Conservation (phyloP, 2,113 vertebrate genomes). For the Dascyllus trimaculatus region DNA sequence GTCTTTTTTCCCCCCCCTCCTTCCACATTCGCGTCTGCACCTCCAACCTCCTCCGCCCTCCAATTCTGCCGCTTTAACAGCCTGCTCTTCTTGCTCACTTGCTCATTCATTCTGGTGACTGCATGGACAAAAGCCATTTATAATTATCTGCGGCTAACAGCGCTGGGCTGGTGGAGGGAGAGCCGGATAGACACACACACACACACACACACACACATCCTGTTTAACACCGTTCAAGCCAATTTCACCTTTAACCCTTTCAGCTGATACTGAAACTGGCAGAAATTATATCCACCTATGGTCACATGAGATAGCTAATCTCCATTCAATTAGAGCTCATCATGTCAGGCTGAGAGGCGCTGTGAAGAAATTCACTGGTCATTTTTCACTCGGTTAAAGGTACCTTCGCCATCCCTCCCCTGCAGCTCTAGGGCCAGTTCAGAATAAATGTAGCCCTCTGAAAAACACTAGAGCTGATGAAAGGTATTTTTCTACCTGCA, state of each 20-base stretch:
- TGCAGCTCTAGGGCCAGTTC: background rate
- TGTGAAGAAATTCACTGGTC: background rate
- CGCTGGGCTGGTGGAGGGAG: background rate
- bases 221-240: conserved; percentile 9
- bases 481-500: too few species aligned
- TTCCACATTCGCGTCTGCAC: background rate
- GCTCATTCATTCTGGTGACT: conserved; percentile 57
- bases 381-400: conserved; percentile 16
- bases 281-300: background rate
- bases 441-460: too few species aligned
- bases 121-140: conserved; percentile 68
- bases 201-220: background rate
- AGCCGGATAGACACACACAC: background rate
- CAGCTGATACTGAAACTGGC: background rate
- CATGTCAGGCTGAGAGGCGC: background rate
- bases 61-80: conserved; percentile 38
- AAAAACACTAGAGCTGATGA: too few species aligned
- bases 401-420: background rate
- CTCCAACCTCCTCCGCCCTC: background rate
- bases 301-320: background rate
- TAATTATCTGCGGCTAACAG: conserved; percentile 72
- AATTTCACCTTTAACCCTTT: conserved; percentile 52
- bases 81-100: conserved; percentile 44
- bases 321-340: background rate
- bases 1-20: conserved; percentile 2